A percentile compares a stretch with the other conserved stretches of the same genome.
Evolutionary conservation across 64 coral and sea anemone species (phyloP).

Genomic region (Actinia tenebrosa): DNA sequence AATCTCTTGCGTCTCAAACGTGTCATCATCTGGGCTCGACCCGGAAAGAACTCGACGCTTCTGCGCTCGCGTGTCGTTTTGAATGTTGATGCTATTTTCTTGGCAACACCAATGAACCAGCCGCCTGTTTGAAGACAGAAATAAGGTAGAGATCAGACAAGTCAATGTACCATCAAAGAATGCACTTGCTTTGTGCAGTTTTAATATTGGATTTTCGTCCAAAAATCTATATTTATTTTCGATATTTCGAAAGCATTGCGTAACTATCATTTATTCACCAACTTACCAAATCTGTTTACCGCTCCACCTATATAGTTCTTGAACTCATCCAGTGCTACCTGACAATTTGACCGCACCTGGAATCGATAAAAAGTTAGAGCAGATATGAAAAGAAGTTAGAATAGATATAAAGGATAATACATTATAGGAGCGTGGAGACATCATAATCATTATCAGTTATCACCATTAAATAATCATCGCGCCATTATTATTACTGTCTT

Average conservation of each 20-base stretch:
- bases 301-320: slow-evolving; percentile 70
- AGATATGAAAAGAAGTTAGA: too few species aligned
- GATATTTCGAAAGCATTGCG: too few species aligned
- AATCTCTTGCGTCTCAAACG: slow-evolving; percentile 31
- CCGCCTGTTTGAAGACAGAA: not conserved
- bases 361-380: not conserved
- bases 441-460: not conserved
- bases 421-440: too few species aligned
- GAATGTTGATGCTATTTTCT: slow-evolving; percentile 33
- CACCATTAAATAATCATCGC: too few species aligned
- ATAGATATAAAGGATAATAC: too few species aligned
- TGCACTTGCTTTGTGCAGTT: too few species aligned
- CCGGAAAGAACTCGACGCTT: slow-evolving; percentile 10
- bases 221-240: too few species aligned
- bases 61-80: not conserved
- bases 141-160: not conserved
- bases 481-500: too few species aligned
- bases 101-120: slow-evolving; percentile 6
- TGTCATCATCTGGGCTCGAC: slow-evolving; percentile 10
- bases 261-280: not conserved
- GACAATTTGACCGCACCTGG: slow-evolving; percentile 21
- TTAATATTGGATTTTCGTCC: too few species aligned
- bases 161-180: too few species aligned
- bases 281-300: slow-evolving; percentile 60
- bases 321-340: slow-evolving; percentile 51